phyloP scores from a whole-genome alignment of 2,888 invertebrate species.

The Cephus runcator region DNA sequence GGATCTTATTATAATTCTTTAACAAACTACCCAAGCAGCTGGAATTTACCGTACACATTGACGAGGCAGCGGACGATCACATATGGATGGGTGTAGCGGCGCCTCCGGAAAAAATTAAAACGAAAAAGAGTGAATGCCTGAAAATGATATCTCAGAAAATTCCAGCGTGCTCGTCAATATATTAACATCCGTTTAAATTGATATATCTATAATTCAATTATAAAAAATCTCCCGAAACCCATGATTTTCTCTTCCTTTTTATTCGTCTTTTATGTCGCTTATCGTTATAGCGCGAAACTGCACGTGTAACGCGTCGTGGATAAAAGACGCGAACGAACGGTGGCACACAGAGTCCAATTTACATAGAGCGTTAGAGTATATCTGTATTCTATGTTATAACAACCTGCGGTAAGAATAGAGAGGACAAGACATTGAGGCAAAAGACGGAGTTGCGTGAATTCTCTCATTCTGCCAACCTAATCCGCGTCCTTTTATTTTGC shows the following conservation, averaged over 20 bases:
- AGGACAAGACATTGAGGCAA: conserved; percentile 16
- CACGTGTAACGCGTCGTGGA: no score
- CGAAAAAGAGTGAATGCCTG: not conserved
- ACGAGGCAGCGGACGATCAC: not conserved
- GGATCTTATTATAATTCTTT: conserved; percentile 48
- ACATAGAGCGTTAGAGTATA: no score
- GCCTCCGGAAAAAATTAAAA: no score
- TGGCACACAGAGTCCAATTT: not conserved
- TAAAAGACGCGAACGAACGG: no score
- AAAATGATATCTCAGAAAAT: not conserved
- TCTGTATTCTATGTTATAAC: no score
- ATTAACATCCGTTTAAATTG: conserved; percentile 9
- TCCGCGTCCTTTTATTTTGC: conserved; percentile 22
- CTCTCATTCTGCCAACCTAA: conserved; percentile 8
- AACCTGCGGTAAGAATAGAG: conserved; percentile 5
- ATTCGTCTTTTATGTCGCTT: not conserved
- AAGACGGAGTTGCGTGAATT: conserved; percentile 12
- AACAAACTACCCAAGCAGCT: conserved; percentile 55
- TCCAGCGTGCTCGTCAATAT: not conserved
- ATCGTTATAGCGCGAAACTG: no score
- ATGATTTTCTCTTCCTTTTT: conserved; percentile 15
- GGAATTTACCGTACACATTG: conserved; percentile 14
- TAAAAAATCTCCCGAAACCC: conserved; percentile 38
- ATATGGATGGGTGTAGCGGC: not conserved
- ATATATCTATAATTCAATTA: conserved; percentile 8